Percentiles rank a stretch among this genome's conserved stretches.
These are phyloP conservation scores for Cepphus grylle DNA, from an alignment of 2,113 vertebrate species.

Conservation along the genomic window DNA sequence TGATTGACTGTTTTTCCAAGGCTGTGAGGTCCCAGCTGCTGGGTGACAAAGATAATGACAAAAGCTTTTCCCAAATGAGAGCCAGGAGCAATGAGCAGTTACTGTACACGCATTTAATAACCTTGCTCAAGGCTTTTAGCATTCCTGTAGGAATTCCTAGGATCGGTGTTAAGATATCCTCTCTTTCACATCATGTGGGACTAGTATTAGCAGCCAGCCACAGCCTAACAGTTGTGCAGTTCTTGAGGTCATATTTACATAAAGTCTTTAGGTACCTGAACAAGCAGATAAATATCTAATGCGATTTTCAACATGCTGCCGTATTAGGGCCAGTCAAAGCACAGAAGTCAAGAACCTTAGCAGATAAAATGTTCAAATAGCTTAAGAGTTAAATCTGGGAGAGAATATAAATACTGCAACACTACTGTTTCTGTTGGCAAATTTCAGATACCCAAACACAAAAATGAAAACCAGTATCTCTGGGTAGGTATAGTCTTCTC, in stretches of 20 bases:
- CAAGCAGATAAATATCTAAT: not conserved
- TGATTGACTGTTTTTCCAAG: slow-evolving; percentile 7
- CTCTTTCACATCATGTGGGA: not conserved
- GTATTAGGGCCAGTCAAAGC: not conserved
- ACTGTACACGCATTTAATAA: not conserved
- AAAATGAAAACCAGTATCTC: not conserved
- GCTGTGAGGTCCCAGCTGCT: slow-evolving; percentile 26
- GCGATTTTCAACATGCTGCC: not conserved
- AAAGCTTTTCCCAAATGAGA: slow-evolving; percentile 16
- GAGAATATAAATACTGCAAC: not conserved
- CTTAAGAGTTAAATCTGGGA: not conserved
- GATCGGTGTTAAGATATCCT: not conserved
- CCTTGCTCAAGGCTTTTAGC: not conserved
- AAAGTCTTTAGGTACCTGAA: slow-evolving; percentile 1
- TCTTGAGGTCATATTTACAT: not conserved
- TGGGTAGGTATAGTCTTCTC: not conserved
- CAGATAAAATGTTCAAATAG: not conserved
- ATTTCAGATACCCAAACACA: not conserved
- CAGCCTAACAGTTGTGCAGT: not conserved
- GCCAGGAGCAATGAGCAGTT: not conserved
- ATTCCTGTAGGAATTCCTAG: not conserved
- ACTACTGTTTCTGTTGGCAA: not conserved
- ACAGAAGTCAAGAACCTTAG: not conserved
- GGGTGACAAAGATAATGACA: slow-evolving; percentile 46
- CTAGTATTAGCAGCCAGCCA: not conserved